Percentiles rank a stretch among this genome's conserved stretches.
phyloP scores from a whole-genome alignment of 1,140 invertebrate species.

The Drosophila seguyi region DNA sequence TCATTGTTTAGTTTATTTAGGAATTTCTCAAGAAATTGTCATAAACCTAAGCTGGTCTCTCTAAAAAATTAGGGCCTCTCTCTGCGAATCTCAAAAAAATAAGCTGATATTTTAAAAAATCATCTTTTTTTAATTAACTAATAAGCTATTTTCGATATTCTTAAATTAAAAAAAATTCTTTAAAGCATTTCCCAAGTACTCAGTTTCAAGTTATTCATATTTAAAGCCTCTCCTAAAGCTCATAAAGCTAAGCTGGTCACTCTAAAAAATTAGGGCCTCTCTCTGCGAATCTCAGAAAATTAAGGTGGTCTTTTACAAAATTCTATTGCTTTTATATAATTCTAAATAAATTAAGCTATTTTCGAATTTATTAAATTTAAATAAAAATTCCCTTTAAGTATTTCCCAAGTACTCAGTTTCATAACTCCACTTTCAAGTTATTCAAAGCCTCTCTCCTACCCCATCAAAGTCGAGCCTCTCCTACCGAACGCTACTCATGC shows the following conservation, averaged over 20 bases:
- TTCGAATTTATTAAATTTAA: neutral
- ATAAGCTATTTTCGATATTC: neutral
- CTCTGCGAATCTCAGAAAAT: neutral
- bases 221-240: too few species aligned
- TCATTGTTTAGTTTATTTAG: neutral
- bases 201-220: neutral
- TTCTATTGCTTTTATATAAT: neutral
- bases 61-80: neutral
- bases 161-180: neutral
- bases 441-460: neutral
- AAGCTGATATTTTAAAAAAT: neutral
- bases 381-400: neutral
- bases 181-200: neutral
- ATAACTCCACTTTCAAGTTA: neutral
- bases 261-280: neutral
- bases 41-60: too few species aligned
- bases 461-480: slow-evolving; percentile 8
- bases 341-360: neutral
- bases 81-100: too few species aligned
- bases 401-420: neutral
- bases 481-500: slow-evolving; percentile 40
- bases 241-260: too few species aligned
- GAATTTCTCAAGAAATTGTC: too few species aligned
- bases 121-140: too few species aligned
- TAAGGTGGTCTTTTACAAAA: neutral